Evolutionary conservation across 2,113 vertebrate species (phyloP).

Genomic region (Rissa tridactyla): DNA sequence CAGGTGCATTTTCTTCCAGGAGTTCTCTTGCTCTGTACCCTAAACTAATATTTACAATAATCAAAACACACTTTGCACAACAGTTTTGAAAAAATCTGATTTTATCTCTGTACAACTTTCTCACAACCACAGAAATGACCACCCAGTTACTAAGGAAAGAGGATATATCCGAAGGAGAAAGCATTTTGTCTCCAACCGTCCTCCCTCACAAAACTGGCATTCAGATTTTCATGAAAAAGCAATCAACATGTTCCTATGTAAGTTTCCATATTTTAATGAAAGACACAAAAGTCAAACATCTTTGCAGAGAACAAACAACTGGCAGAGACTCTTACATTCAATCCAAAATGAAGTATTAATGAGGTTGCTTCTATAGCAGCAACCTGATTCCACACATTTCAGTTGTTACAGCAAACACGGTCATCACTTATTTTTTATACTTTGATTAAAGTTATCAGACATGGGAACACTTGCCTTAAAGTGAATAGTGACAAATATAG

Average conservation of each 20-base stretch:
- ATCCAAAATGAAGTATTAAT: neutral
- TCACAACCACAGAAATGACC: neutral
- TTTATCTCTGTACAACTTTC: neutral
- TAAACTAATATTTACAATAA: neutral
- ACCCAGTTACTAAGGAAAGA: neutral
- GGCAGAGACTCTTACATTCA: neutral
- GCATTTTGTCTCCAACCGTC: neutral
- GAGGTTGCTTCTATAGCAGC: neutral
- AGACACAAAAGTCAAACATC: neutral
- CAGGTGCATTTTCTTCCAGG: neutral
- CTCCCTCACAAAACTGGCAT: neutral
- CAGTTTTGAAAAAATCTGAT: neutral
- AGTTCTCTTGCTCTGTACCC: neutral
- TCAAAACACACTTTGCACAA: neutral
- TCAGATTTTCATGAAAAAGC: neutral
- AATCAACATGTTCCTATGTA: neutral
- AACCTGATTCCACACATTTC: neutral
- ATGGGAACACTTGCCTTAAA: neutral
- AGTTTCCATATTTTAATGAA: neutral
- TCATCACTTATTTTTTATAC: neutral
- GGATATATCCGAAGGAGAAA: neutral
- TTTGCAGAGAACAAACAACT: neutral
- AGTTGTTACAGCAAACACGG: neutral
- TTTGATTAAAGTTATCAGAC: neutral
- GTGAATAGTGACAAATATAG: neutral